Base-by-base conservation (phyloP, 2,888 invertebrate genomes). In the Drosophila nigritarsus region DNA sequence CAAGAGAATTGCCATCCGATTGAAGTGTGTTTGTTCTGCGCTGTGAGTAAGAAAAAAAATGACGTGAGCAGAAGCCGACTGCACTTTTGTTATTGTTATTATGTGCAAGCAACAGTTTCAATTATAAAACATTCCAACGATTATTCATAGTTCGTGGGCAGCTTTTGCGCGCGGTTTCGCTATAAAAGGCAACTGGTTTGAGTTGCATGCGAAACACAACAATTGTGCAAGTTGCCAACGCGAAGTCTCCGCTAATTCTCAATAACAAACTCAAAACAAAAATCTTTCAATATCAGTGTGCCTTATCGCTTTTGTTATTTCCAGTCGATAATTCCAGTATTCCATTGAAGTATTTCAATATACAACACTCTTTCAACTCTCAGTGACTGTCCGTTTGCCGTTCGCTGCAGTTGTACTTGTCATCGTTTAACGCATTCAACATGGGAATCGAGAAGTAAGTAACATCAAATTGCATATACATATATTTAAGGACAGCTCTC, bases 401-500 rank as follows among this genome's bases (percentile, higher is more conserved):
- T 68, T 65, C 69, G 76, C 67, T 78, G 63, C 62, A 80, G 90
- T 87, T 64, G 64, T 70, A 58, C 42, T 58, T 64, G 62, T 53
- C 32, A 32, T 53, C 8, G 20, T 6, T 42, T 15, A 30, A 40
- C 29, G 29, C 24, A 1, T 24, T 63, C 61, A 80, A 48, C 48
- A 91, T 92, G 91, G 82, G 87, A 53, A 60, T 89, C 54, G 84
- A 84, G n/a, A 84, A 83, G 84, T 84, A 65, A 89, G 84, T 89
- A 72, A 40, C 11, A 40, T 40, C n/a, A 8, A 24, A 32, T 13
- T 13, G 20, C 30, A n/a, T 3, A 1, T 40, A 15, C 20, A 13
- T 40, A 15, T 30, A 13, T n/a, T 9, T 24, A 51, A 68, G 24
- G 27, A 49, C 45, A 15, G 24, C 30, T 34, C 2, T 13, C 29